A percentile compares a stretch with the other conserved stretches of the same genome.
These are phyloP conservation scores for Neelides folsomi DNA, from an alignment of 2,888 invertebrate genomes.

Conservation along the genomic window DNA sequence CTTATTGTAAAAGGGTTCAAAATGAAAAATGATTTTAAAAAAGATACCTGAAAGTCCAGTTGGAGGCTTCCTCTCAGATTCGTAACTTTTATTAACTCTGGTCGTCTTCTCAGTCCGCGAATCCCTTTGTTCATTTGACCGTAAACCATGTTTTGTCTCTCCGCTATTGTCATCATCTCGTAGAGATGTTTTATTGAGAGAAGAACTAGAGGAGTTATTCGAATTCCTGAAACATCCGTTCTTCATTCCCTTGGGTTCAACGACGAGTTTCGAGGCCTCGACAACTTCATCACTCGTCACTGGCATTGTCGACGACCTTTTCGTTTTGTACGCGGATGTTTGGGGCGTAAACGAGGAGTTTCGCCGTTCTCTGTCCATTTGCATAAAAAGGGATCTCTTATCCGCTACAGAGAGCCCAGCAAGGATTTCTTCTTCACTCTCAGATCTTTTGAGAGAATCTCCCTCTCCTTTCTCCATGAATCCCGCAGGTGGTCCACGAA, in stretches of 20 bases:
- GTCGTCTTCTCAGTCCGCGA: no score
- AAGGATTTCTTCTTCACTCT: conserved; percentile 13
- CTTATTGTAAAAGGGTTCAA: no score
- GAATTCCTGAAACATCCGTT: background rate
- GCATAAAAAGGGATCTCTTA: conserved; percentile 17
- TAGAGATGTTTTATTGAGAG: no score
- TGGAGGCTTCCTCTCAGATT: no score
- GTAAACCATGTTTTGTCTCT: no score
- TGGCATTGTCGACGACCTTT: conserved; percentile 57
- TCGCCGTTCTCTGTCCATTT: conserved; percentile 16
- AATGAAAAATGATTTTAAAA: no score
- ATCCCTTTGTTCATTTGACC: no score
- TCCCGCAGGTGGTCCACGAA: no score
- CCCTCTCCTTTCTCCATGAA: no score
- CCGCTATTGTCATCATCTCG: no score
- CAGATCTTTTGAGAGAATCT: background rate
- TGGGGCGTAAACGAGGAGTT: background rate
- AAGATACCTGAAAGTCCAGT: no score
- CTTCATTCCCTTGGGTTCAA: background rate
- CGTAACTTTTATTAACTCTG: no score
- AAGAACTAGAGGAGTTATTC: background rate
- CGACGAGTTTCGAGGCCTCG: conserved; percentile 2
- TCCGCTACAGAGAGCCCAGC: conserved; percentile 18
- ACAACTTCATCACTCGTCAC: conserved; percentile 53
- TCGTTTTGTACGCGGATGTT: background rate